Evolutionary conservation across 2,113 vertebrate genomes (phyloP).

Genomic region (Xiphophorus hellerii): DNA sequence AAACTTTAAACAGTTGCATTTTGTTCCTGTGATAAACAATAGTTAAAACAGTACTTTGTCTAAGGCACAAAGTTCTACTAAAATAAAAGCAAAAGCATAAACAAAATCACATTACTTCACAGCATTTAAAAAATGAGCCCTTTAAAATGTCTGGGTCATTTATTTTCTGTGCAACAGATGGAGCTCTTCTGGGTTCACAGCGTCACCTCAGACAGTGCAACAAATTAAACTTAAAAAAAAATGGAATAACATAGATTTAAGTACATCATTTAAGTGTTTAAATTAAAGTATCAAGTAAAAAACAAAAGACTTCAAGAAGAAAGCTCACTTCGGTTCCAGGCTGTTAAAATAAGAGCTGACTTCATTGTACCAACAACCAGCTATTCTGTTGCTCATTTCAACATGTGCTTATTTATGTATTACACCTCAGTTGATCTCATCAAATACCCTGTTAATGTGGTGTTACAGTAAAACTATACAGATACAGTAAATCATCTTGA

Average conservation of each 20-base stretch:
- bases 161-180: background rate
- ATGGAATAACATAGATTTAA: background rate
- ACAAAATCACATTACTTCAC: background rate
- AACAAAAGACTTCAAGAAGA: background rate
- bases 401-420: background rate
- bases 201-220: background rate
- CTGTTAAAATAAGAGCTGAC: background rate
- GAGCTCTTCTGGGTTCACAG: background rate
- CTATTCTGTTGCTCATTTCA: no score
- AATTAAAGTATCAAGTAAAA: background rate
- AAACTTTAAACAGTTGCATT: constrained; percentile 8
- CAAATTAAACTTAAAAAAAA: background rate
- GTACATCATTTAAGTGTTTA: background rate
- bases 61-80: constrained; percentile 43
- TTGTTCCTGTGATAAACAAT: background rate
- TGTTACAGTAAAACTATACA: background rate
- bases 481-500: background rate
- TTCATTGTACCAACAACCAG: background rate
- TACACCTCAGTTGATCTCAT: background rate
- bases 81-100: background rate
- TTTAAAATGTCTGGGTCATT: background rate
- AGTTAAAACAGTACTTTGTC: constrained; percentile 2
- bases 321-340: background rate
- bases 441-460: background rate
- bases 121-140: background rate